Evolutionary conservation across 2,888 invertebrate genomes (phyloP), one percentile per base, ranked within the genome.

Genomic region (Enchytraeus crypticus): DNA sequence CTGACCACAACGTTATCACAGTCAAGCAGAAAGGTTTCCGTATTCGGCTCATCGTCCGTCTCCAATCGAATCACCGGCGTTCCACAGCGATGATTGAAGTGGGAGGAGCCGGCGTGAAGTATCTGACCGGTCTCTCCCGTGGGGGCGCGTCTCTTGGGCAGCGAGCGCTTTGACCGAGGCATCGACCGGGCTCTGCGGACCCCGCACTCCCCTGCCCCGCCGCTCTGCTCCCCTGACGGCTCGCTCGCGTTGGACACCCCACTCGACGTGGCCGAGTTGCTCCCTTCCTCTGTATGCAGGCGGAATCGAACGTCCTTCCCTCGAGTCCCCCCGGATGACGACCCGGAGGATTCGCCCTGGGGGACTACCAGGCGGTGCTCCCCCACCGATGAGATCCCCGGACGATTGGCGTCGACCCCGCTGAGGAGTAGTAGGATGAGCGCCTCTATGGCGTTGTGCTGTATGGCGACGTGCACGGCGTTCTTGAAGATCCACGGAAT

Each of bases 401-500:
- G 81, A 62, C 81, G 80, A 72, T 84, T 84, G 2, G 84, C 83
- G 68, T 84, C 84, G 58, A 83, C 77, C 38, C 82, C 82, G 71
- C 81, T 81, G 55, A 81, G 82, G 51, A 85, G 80, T 47, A 85
- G 77, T 30, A 83, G 77, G 34, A 30, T 47, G 29, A 64, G 64
- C 21, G 83, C 83, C 66, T 84, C 83, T 38, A 81, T 73, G 23
- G 84, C 81, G 55, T 82, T 81, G 72, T 83, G 80, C 65, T 83
- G 82, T 54, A 85, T 81, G n/a, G 84, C 83, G n/a, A 75, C 69
- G 74, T 84, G 84, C 27, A 84, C 75, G 45, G 84, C 82, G 71
- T 82, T 82, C 63, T 78, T 77, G 72, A 83, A 83, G 60, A 83
- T 79, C 38, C 49, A 23, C 53, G 80, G 73, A 3, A 51, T 55